Evolutionary conservation across 1,140 invertebrate genomes (phyloP).

Genomic region (Aphaenogaster floridana): DNA sequence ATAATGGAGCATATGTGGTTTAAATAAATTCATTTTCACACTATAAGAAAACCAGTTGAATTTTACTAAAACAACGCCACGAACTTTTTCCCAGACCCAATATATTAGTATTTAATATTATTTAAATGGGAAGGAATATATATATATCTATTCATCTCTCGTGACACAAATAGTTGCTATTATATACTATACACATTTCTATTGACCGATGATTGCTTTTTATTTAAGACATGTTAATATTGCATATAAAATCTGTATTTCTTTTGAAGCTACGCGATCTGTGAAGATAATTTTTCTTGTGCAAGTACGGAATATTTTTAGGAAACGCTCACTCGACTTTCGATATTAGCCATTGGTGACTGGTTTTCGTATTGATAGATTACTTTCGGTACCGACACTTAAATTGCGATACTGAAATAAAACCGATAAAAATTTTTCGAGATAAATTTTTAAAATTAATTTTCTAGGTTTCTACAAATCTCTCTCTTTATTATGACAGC

Average conservation of each 20-base stretch:
- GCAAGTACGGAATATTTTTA: background rate
- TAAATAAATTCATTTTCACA: too few relatives aligned
- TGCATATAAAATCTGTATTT: conserved; percentile 20
- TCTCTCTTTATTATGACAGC: background rate
- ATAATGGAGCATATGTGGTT: too few relatives aligned
- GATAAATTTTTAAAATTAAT: background rate
- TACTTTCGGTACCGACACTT: background rate
- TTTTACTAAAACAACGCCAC: too few relatives aligned
- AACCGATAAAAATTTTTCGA: background rate
- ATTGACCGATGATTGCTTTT: background rate
- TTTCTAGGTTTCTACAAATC: background rate
- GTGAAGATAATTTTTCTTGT: conserved; percentile 23
- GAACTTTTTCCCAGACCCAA: too few relatives aligned
- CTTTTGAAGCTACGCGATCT: background rate
- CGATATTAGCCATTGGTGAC: background rate
- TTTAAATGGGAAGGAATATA: background rate
- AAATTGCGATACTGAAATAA: background rate
- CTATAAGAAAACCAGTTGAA: too few relatives aligned
- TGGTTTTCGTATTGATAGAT: background rate
- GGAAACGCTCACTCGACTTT: background rate
- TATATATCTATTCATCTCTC: background rate
- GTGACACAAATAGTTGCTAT: background rate
- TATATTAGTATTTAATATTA: background rate
- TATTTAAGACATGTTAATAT: background rate
- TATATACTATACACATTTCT: background rate